These are phyloP conservation scores for Tapirus indicus DNA, from an alignment of 2,797 vertebrate genomes.

Conservation along the genomic window DNA sequence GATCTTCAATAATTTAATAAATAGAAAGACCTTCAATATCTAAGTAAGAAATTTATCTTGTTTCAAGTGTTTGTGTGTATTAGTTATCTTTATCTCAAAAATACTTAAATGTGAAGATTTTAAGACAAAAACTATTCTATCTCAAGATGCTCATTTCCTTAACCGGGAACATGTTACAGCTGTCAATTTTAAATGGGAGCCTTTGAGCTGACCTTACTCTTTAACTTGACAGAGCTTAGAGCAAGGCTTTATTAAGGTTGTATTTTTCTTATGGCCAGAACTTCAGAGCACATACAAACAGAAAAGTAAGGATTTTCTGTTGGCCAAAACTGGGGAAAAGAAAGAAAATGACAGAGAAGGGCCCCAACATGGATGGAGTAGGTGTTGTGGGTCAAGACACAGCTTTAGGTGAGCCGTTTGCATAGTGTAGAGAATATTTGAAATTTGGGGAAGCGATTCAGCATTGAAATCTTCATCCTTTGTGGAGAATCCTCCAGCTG, in stretches of 20 bases:
- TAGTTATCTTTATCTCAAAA: conserved; percentile 41
- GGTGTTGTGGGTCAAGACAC: background rate
- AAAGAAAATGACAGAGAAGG: background rate
- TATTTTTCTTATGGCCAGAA: background rate
- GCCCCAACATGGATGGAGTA: background rate
- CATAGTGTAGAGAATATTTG: background rate
- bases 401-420: background rate
- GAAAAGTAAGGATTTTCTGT: background rate
- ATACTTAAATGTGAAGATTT: conserved; percentile 1
- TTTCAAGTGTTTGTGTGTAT: background rate
- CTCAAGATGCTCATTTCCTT: background rate
- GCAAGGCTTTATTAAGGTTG: background rate
- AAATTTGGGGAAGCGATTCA: background rate
- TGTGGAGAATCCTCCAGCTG: background rate
- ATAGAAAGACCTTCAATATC: background rate
- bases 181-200: background rate
- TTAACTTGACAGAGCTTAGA: background rate
- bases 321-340: background rate
- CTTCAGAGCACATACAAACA: background rate
- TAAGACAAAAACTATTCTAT: background rate
- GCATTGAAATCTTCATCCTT: background rate
- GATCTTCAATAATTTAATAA: conserved; percentile 20
- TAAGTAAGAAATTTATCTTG: conserved; percentile 33
- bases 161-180: background rate
- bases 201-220: background rate